Conservation (phyloP, 92 coral and sea anemone genomes). For the Actinernus sp. region DNA sequence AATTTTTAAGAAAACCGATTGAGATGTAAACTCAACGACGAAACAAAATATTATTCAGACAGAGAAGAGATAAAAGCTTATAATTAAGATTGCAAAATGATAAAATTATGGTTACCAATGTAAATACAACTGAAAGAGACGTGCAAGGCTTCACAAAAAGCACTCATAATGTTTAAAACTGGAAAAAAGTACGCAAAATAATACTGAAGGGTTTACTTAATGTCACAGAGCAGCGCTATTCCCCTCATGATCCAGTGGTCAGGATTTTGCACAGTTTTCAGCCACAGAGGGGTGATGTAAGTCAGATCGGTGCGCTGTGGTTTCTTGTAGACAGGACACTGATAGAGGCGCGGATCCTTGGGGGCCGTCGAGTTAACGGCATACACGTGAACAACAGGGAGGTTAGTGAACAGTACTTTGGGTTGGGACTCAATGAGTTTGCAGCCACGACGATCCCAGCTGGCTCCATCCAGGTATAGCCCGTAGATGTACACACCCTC, state of each 20-base stretch:
- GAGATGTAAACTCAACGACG: no score
- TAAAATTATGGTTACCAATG: no score
- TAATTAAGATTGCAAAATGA: no score
- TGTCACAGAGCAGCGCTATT: slow-evolving; percentile 85
- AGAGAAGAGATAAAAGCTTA: no score
- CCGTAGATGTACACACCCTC: slow-evolving; percentile 93
- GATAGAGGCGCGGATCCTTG: slow-evolving; percentile 89
- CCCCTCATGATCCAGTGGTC: slow-evolving; percentile 96
- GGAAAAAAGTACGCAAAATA: no score
- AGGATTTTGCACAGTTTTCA: slow-evolving; percentile 86
- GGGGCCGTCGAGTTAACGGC: slow-evolving; percentile 95
- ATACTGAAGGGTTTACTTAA: slow-evolving; percentile 73
- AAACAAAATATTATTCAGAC: no score
- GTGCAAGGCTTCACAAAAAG: no score
- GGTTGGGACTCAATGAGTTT: slow-evolving; percentile 89
- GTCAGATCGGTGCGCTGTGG: slow-evolving; percentile 93
- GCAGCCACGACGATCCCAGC: slow-evolving; percentile 93
- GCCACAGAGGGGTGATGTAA: slow-evolving; percentile 96
- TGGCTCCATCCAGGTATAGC: slow-evolving; percentile 86
- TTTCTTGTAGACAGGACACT: slow-evolving; percentile 93
- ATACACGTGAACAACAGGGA: slow-evolving; percentile 89
- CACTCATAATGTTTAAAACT: no score
- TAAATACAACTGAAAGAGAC: no score
- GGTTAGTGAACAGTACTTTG: slow-evolving; percentile 76
- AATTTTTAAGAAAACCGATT: no score